Evolutionary conservation across 2,888 invertebrate species (phyloP).

Genomic region (Sesia bembeciformis): DNA sequence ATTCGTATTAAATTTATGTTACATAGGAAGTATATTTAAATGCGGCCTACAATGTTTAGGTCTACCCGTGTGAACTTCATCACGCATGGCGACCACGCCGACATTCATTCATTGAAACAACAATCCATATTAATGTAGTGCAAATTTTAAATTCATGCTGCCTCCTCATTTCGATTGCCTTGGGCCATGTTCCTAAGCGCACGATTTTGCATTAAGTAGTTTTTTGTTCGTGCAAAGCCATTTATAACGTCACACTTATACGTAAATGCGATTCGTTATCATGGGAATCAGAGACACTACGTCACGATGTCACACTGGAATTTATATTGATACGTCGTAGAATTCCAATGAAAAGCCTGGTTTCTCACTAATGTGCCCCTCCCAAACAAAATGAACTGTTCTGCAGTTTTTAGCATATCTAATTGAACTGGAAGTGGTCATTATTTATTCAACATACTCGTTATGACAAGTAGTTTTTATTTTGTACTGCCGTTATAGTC

Average conservation of each 20-base stretch:
- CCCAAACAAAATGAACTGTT: not conserved
- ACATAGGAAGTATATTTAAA: constrained; percentile 73
- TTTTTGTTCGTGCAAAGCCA: constrained; percentile 59
- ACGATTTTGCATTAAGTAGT: constrained; percentile 68
- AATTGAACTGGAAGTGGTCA: not conserved
- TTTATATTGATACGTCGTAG: constrained; percentile 1
- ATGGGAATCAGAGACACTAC: constrained; percentile 28
- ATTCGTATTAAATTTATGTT: constrained; percentile 65
- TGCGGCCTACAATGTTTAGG: constrained; percentile 68
- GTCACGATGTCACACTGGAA: constrained; percentile 27
- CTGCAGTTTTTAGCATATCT: no score
- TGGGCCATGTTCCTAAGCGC: constrained; percentile 60
- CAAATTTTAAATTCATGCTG: constrained; percentile 72
- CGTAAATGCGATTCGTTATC: constrained; percentile 49
- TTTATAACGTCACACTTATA: constrained; percentile 56
- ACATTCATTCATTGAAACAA: constrained; percentile 72
- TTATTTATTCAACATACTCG: constrained; percentile 8
- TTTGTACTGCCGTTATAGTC: constrained; percentile 13
- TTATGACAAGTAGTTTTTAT: constrained; percentile 12
- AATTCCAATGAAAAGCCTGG: not conserved
- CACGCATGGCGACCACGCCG: constrained; percentile 66
- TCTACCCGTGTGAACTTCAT: constrained; percentile 72
- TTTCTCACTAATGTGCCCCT: not conserved
- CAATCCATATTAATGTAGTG: constrained; percentile 74
- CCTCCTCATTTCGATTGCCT: constrained; percentile 62